Conservation (phyloP, 2,113 vertebrate species). For the Malaclemys terrapin region DNA sequence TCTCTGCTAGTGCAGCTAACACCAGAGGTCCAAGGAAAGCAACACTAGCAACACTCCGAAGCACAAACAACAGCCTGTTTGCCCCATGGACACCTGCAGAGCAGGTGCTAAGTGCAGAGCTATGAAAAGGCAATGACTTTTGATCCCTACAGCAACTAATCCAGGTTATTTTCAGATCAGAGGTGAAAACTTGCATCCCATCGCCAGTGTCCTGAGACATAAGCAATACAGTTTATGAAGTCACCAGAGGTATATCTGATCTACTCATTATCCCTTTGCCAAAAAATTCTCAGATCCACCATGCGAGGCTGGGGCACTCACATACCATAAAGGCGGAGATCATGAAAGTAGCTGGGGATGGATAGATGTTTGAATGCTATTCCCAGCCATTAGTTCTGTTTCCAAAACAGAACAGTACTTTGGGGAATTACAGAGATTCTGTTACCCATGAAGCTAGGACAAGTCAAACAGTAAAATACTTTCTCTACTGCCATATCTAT, state of each 20-base stretch:
- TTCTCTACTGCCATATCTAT: neutral
- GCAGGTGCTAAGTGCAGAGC: neutral
- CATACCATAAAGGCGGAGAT: neutral
- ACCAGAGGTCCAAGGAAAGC: no score
- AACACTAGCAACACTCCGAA: no score
- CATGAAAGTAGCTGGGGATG: neutral
- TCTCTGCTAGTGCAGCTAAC: no score
- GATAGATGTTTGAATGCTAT: neutral
- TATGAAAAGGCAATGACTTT: neutral
- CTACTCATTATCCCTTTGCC: neutral
- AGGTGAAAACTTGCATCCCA: neutral
- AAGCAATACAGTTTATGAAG: neutral
- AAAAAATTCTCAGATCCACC: neutral
- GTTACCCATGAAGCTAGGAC: neutral
- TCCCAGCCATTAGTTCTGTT: neutral
- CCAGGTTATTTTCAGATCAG: neutral
- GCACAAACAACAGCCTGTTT: neutral
- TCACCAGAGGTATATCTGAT: neutral
- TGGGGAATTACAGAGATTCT: neutral
- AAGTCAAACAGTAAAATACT: neutral
- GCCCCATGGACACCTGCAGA: neutral
- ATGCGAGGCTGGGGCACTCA: neutral
- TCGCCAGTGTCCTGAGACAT: neutral
- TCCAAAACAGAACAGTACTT: neutral
- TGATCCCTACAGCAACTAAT: rapidly evolving